phyloP scores from a whole-genome alignment of 2,797 vertebrate genomes.

The Cynodonichthys magdalenae region DNA sequence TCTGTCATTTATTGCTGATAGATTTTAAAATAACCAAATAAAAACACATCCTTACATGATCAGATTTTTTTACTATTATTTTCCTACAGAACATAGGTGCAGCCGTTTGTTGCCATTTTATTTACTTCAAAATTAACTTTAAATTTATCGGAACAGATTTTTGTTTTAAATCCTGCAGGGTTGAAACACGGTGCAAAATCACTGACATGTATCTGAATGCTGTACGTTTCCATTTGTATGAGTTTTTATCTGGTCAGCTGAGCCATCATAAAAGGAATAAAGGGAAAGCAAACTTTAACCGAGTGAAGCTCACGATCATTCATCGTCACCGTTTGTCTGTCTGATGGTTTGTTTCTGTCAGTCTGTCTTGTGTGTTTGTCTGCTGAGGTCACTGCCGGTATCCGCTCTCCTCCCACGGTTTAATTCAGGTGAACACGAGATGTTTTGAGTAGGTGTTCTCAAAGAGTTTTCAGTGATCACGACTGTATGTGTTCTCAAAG shows the following conservation, averaged over 20 bases:
- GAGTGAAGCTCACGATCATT: conserved; percentile 38
- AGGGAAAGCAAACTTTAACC: conserved; percentile 51
- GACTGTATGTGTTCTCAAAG: conserved; percentile 57
- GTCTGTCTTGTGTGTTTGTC: conserved; percentile 36
- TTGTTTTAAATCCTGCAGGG: conserved; percentile 43
- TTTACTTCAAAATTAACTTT: neutral
- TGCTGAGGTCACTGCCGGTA: conserved; percentile 62
- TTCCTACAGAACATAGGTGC: neutral
- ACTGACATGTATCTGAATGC: conserved; percentile 56
- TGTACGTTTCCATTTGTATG: conserved; percentile 35
- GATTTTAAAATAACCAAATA: conserved; percentile 2
- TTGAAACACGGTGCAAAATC: conserved; percentile 57
- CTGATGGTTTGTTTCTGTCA: neutral
- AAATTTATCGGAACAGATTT: conserved; percentile 57
- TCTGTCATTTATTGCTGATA: conserved; percentile 12
- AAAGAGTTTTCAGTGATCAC: conserved; percentile 73
- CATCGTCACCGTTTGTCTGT: conserved; percentile 29
- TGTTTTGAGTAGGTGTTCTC: conserved; percentile 49
- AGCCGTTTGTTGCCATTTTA: neutral
- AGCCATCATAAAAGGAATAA: conserved; percentile 19
- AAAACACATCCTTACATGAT: neutral
- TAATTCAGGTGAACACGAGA: conserved; percentile 73
- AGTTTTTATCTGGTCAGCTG: conserved; percentile 2
- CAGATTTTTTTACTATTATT: neutral
- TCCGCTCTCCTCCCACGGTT: conserved; percentile 46